Evolutionary conservation across 2,888 invertebrate species (phyloP).

Genomic region (Digitonthophagus gazella): DNA sequence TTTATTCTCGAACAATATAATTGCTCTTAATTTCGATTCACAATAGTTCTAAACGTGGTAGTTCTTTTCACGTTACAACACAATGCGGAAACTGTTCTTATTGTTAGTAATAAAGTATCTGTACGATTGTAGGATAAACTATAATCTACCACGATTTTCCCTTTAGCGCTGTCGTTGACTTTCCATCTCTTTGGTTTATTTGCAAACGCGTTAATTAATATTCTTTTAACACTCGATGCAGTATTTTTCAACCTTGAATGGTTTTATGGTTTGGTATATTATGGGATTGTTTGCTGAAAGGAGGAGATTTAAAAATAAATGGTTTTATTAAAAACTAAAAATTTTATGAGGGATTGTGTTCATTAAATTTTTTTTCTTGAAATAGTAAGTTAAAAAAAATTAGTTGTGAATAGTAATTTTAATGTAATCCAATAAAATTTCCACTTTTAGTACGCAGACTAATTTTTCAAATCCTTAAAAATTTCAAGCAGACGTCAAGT

Average conservation of each 20-base stretch:
- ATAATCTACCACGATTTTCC: too few relatives aligned
- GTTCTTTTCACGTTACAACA: too few relatives aligned
- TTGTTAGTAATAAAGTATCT: too few relatives aligned
- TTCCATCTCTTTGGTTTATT: background rate
- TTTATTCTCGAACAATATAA: background rate
- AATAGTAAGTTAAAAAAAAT: too few relatives aligned
- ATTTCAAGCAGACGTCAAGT: too few relatives aligned
- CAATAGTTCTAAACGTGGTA: background rate
- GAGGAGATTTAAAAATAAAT: background rate
- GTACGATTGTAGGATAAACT: too few relatives aligned
- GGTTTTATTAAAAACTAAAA: background rate
- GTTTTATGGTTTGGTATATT: background rate
- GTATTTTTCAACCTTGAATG: background rate
- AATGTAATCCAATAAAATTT: too few relatives aligned
- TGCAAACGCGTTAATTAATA: background rate
- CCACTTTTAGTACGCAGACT: too few relatives aligned
- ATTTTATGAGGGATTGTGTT: background rate
- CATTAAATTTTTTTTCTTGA: too few relatives aligned
- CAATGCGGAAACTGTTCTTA: background rate
- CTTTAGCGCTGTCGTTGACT: background rate
- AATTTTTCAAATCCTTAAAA: too few relatives aligned
- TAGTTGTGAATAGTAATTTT: too few relatives aligned
- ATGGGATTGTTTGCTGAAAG: background rate
- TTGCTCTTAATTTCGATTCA: background rate
- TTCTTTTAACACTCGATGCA: background rate